phyloP scores from a whole-genome alignment of 2,113 vertebrate species.

The Geococcyx californianus region DNA sequence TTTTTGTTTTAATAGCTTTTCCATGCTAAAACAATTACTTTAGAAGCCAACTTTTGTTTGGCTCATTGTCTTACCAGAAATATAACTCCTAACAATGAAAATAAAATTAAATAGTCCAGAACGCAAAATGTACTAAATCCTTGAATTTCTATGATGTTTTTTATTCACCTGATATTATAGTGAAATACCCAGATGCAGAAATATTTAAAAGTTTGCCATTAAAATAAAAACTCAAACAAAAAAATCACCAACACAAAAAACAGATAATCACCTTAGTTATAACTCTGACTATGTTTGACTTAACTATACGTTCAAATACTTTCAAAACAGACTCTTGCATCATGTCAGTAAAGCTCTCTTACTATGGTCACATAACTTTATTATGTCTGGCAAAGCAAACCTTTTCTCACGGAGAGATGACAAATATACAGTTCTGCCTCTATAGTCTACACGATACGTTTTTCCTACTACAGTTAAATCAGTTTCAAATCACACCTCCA shows the following conservation, averaged over 20 bases:
- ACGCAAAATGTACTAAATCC: background rate
- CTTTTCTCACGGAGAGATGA: background rate
- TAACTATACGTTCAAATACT: background rate
- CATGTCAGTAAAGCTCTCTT: background rate
- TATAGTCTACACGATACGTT: accelerated
- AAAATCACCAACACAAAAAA: background rate
- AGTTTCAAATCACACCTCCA: background rate
- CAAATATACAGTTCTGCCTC: background rate
- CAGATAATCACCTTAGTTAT: background rate
- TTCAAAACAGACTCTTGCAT: background rate
- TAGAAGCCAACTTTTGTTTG: background rate
- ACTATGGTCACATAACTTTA: background rate
- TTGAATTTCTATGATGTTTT: background rate
- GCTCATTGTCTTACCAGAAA: background rate
- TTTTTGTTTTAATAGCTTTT: background rate
- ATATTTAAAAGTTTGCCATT: background rate
- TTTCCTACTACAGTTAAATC: background rate
- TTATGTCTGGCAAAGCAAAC: background rate
- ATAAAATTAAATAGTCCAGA: background rate
- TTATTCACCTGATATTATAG: background rate
- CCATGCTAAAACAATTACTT: background rate
- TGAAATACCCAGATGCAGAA: background rate
- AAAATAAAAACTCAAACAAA: background rate
- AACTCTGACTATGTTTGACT: background rate
- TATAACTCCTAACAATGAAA: background rate